Conservation (phyloP, 2,888 invertebrate species). For the Cryptus armator region DNA sequence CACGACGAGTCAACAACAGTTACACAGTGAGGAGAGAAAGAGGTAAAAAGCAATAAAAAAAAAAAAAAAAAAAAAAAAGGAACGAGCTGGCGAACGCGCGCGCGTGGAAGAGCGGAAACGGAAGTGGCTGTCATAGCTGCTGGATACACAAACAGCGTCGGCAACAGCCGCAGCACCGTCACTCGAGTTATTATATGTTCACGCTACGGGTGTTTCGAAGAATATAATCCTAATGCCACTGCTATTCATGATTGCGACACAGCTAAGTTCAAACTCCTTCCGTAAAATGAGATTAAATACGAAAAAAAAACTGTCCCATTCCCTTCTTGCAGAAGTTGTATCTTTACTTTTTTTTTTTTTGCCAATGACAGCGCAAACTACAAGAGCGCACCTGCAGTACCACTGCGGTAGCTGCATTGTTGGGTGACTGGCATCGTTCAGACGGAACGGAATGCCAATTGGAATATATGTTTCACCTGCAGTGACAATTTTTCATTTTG, state of each 20-base stretch:
- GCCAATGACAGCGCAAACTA: slow-evolving; percentile 55
- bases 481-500: slow-evolving; percentile 33
- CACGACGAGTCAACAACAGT: slow-evolving; percentile 50
- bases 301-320: slow-evolving; percentile 38
- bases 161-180: slow-evolving; percentile 28
- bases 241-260: slow-evolving; percentile 48
- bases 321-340: slow-evolving; percentile 30
- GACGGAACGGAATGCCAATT: slow-evolving; percentile 58
- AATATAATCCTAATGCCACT: slow-evolving; percentile 66
- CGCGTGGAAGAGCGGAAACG: slow-evolving; percentile 82
- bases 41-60: slow-evolving; percentile 33
- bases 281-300: slow-evolving; percentile 32
- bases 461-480: slow-evolving; percentile 53
- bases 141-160: slow-evolving; percentile 82
- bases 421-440: slow-evolving; percentile 62
- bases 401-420: slow-evolving; percentile 60
- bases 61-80: slow-evolving; percentile 27
- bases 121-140: slow-evolving; percentile 83
- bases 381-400: slow-evolving; percentile 45
- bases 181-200: slow-evolving; percentile 80
- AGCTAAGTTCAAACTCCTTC: slow-evolving; percentile 54
- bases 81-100: slow-evolving; percentile 67
- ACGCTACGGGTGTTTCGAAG: slow-evolving; percentile 81
- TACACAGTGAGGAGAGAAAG: slow-evolving; percentile 19
- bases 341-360: slow-evolving; percentile 5